phyloP scores from a whole-genome alignment of 1,140 invertebrate species.

The Druon quercuslanigerum region DNA sequence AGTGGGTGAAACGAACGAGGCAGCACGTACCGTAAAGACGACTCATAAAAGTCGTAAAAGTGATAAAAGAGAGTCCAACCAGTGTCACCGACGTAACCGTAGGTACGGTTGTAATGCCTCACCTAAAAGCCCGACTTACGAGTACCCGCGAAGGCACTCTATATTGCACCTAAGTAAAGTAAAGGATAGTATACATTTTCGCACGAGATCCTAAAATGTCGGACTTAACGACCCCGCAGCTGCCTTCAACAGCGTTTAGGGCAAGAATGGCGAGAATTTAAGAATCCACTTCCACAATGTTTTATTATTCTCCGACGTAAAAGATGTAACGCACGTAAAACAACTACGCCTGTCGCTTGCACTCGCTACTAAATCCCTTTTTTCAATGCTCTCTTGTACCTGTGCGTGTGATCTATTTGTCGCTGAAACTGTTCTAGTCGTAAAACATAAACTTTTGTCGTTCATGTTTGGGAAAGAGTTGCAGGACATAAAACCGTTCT shows the following conservation, averaged over 20 bases:
- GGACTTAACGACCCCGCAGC: slow-evolving; percentile 16
- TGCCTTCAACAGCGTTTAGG: background rate
- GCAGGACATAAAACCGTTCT: background rate
- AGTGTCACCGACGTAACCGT: slow-evolving; percentile 16
- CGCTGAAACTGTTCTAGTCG: background rate
- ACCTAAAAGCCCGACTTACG: slow-evolving; percentile 26
- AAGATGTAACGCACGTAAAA: slow-evolving; percentile 23
- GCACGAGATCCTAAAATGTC: slow-evolving; percentile 1
- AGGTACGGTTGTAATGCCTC: slow-evolving; percentile 8
- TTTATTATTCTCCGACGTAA: slow-evolving; percentile 4
- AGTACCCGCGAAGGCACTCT: slow-evolving; percentile 5
- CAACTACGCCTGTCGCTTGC: background rate
- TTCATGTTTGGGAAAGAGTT: background rate
- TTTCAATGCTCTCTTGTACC: background rate
- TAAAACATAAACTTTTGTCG: slow-evolving; percentile 5
- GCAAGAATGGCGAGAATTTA: slow-evolving; percentile 43
- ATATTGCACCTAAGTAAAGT: slow-evolving; percentile 17
- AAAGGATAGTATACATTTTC: background rate
- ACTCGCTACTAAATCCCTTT: background rate
- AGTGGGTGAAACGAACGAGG: slow-evolving; percentile 28
- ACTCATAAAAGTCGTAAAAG: slow-evolving; percentile 64
- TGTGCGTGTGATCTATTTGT: slow-evolving; percentile 20
- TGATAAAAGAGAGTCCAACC: slow-evolving; percentile 59
- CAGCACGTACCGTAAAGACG: slow-evolving; percentile 46
- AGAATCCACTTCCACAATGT: slow-evolving; percentile 36